Conservation (phyloP, 2,113 vertebrate genomes). For the Heteronetta atricapilla region DNA sequence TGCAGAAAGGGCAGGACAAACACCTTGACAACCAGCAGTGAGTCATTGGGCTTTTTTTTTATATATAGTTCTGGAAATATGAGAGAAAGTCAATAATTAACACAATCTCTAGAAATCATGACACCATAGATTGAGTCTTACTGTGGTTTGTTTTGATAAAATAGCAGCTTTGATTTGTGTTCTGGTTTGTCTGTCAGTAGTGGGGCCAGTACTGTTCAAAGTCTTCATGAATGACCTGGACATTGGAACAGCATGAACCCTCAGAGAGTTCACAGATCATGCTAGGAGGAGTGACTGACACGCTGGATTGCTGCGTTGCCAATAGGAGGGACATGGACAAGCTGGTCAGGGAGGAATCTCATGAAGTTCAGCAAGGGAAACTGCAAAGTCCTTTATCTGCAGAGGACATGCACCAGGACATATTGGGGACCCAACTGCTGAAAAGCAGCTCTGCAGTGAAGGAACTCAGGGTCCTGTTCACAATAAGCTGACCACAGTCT, state of each 20-base stretch:
- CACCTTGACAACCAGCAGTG: background rate
- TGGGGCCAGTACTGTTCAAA: background rate
- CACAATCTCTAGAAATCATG: background rate
- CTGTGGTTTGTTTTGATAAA: background rate
- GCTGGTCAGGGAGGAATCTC: background rate
- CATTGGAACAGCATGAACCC: background rate
- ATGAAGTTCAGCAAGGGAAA: background rate
- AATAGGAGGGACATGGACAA: background rate
- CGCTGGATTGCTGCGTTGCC: background rate
- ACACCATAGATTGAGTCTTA: background rate
- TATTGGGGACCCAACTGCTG: background rate
- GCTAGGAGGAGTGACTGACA: background rate
- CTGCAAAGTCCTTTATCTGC: fast-evolving
- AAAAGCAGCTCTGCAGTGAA: background rate
- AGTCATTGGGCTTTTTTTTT: background rate
- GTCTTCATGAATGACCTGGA: background rate
- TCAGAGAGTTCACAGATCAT: background rate
- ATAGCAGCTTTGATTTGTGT: background rate
- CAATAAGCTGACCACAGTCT: background rate
- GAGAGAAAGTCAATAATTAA: background rate
- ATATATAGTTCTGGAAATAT: background rate
- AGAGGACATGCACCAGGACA: background rate
- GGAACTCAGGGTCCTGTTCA: background rate
- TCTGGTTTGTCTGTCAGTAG: background rate
- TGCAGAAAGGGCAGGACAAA: background rate